These are phyloP conservation scores for Tenthredo distinguenda DNA, from an alignment of 2,888 invertebrate species.

Conservation along the genomic window DNA sequence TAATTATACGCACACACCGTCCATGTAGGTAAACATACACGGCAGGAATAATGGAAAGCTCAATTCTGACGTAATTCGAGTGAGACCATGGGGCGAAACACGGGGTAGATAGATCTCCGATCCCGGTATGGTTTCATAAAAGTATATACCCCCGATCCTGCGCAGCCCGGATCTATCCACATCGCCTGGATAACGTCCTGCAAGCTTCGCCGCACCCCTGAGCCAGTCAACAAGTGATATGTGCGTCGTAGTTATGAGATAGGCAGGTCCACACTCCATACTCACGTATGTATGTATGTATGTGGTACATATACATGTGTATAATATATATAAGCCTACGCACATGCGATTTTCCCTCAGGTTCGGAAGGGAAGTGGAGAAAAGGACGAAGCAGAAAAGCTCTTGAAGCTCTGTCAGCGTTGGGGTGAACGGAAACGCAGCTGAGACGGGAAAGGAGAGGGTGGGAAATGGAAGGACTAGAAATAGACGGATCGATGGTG, in stretches of 20 bases:
- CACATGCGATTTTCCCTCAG: background rate
- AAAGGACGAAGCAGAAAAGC: background rate
- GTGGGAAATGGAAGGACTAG: slow-evolving; percentile 47
- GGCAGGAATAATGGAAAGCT: background rate
- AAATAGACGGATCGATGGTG: slow-evolving; percentile 42
- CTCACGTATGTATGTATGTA: background rate
- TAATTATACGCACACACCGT: background rate
- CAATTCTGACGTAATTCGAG: background rate
- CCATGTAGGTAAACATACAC: background rate
- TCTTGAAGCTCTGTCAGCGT: background rate
- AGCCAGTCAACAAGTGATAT: slow-evolving; percentile 49
- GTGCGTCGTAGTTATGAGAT: background rate
- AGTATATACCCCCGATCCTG: background rate
- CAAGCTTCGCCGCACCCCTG: slow-evolving; percentile 9
- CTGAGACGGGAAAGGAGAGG: background rate
- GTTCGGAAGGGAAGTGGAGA: background rate
- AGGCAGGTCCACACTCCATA: background rate
- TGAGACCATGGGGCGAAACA: background rate
- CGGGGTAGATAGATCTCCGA: background rate
- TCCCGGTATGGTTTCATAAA: background rate
- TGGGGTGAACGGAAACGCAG: slow-evolving; percentile 7
- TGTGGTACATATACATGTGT: background rate
- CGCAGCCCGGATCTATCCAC: background rate
- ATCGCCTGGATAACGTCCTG: background rate
- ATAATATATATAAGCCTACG: background rate